Percentiles rank a stretch among this genome's conserved stretches.
These are phyloP conservation scores for Mesorhabditis belari DNA, from an alignment of 2,888 invertebrate genomes.

Conservation along the genomic window DNA sequence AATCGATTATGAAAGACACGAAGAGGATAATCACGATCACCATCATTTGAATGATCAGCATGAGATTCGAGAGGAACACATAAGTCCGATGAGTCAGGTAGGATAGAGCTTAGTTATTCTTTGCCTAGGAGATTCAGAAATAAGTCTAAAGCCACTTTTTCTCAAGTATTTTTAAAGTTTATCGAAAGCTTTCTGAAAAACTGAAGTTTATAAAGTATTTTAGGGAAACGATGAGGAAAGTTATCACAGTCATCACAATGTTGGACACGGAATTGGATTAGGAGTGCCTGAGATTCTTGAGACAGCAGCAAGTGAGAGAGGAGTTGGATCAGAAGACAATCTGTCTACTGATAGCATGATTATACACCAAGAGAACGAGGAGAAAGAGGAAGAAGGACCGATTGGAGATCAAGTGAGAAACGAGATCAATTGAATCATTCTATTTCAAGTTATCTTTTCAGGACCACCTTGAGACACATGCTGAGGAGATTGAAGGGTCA, in stretches of 20 bases:
- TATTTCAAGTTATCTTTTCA: neutral
- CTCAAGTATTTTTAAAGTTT: too few relatives aligned
- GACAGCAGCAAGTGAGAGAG: neutral
- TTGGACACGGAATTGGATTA: too few relatives aligned
- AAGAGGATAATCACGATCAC: neutral
- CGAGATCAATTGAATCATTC: neutral
- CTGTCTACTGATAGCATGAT: constrained; percentile 20
- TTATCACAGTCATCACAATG: too few relatives aligned
- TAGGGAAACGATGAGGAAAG: too few relatives aligned
- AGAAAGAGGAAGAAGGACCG: neutral
- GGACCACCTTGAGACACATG: too few relatives aligned
- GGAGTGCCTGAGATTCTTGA: neutral
- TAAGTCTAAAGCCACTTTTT: too few relatives aligned
- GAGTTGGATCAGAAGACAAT: constrained; percentile 7
- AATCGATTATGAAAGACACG: neutral
- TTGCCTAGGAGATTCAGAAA: too few relatives aligned
- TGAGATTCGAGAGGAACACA: neutral
- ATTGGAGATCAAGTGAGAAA: neutral
- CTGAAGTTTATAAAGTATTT: too few relatives aligned
- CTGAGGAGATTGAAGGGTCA: neutral
- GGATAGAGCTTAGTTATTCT: too few relatives aligned
- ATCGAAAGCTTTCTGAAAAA: too few relatives aligned
- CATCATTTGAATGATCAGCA: neutral
- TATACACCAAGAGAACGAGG: constrained; percentile 7
- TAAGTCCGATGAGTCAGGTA: neutral